These are phyloP conservation scores for Ceramica pisi DNA, from an alignment of 2,888 invertebrate genomes.

Conservation along the genomic window DNA sequence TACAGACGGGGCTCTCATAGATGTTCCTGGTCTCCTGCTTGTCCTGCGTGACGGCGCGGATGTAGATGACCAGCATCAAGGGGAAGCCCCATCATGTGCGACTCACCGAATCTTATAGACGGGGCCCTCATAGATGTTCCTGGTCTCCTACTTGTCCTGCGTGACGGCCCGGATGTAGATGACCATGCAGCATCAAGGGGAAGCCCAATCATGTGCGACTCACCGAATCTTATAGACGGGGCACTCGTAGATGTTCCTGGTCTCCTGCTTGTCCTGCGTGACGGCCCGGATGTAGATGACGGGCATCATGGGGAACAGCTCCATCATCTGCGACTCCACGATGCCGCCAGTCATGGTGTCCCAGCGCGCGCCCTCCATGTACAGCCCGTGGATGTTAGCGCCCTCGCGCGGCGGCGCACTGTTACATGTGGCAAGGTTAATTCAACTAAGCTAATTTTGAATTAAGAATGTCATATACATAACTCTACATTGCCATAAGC, in stretches of 20 bases:
- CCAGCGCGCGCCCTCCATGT: slow-evolving; percentile 99
- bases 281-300: slow-evolving; percentile 97
- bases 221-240: slow-evolving; percentile 97
- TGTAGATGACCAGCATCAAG: slow-evolving; percentile 96
- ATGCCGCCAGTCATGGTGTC: slow-evolving; percentile 95
- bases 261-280: slow-evolving; percentile 97
- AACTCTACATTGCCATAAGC: too few species aligned
- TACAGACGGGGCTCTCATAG: slow-evolving; percentile 98
- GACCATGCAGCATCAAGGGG: slow-evolving; percentile 97
- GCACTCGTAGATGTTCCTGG: slow-evolving; percentile 96
- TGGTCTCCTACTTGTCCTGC: slow-evolving; percentile 96
- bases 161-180: slow-evolving; percentile 96
- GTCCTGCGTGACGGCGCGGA: slow-evolving; percentile 96
- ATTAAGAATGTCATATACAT: too few species aligned
- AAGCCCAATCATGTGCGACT: slow-evolving; percentile 96
- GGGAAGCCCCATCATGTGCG: slow-evolving; percentile 97
- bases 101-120: slow-evolving; percentile 98
- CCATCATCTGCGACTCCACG: slow-evolving; percentile 96
- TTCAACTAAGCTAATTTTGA: neutral
- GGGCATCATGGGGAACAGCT: slow-evolving; percentile 97
- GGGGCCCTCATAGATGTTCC: slow-evolving; percentile 97
- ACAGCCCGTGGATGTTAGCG: slow-evolving; percentile 96
- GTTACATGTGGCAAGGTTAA: slow-evolving; percentile 1
- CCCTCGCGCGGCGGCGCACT: slow-evolving; percentile 97
- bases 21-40: slow-evolving; percentile 96